Conservation (phyloP, 2,797 vertebrate species). For the Lithobates pipiens region DNA sequence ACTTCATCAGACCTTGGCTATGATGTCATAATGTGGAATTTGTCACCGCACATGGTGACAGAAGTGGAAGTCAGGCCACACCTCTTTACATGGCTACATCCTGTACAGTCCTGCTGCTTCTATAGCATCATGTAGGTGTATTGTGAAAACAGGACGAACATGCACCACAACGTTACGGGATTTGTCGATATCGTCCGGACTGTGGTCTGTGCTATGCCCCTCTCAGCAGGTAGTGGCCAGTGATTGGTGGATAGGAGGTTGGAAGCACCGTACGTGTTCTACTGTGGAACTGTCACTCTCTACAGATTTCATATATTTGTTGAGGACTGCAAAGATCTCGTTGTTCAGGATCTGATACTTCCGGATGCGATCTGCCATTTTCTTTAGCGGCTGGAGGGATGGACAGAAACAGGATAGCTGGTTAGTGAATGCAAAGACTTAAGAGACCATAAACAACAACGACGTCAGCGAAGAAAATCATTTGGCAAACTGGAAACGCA, state of each 20-base stretch:
- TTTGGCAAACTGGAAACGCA: too few relatives aligned
- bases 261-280: constrained; percentile 98
- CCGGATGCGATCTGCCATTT: constrained; percentile 98
- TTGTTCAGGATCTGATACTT: constrained; percentile 99
- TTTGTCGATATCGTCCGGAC: neutral
- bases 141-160: constrained; percentile 50
- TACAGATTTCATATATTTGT: constrained; percentile 99
- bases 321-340: constrained; percentile 97
- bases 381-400: constrained; percentile 90
- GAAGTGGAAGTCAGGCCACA: constrained; percentile 7
- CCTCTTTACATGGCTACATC: constrained; percentile 31
- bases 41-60: constrained; percentile 13
- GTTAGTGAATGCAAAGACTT: too few relatives aligned
- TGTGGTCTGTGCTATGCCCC: constrained; percentile 8
- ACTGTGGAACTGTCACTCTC: constrained; percentile 98
- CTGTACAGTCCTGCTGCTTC: constrained; percentile 29
- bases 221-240: constrained; percentile 94
- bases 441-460: too few relatives aligned
- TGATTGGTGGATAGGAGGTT: constrained; percentile 97
- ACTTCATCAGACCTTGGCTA: constrained; percentile 5
- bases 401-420: neutral
- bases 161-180: constrained; percentile 49
- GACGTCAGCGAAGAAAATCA: too few relatives aligned
- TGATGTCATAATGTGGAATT: neutral
- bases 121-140: constrained; percentile 35